Base-by-base conservation (phyloP, 2,797 vertebrate genomes). In the Rhinoraja longicauda region DNA sequence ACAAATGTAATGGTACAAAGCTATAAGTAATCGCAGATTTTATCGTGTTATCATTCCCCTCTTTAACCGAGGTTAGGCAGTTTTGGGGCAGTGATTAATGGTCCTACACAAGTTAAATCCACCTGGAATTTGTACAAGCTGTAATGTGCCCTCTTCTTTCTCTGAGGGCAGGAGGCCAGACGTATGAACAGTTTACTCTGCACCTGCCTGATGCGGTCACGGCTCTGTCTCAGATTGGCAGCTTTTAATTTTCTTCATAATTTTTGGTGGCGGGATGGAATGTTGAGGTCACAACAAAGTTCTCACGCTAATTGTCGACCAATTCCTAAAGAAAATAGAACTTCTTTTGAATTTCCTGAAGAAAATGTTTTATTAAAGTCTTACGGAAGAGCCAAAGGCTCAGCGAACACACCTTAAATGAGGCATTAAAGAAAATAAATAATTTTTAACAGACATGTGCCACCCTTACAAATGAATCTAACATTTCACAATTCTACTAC, bases 401-500 rank as follows among this genome's bases (percentile, higher is more conserved):
- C 62, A 88, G n/a, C 84, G 10, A 62, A 88, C 59, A 36, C 59
- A 67, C 2, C 10, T 59, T 88, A 67, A 88, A 67, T 64, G 84
- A 67, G 84, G 84, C 84, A 88, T 88, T 67, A 88, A 88, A 88
- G 84, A 88, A 88, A 88, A 88, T 59, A 67, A 64, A 88, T 62
- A 59, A 64, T 62, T 88, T 6, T 88, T 36, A 67, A 67, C 64
- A 59, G 59, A 88, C n/a, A 64, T 88, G n/a, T 88, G 84, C 84
- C n/a, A 36, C 32, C 59, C 59, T 36, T 15, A 36, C 21, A 67
- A 57, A 62, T 13, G 29, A 13, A 19, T 15, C 62, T 86, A 86
- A 64, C 13, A 86, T 29, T 32, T 15, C 86, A 57, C 15, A 32
- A 13, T 72, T 73, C 88, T 1, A 45, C 62, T 19, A 64, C 39